Evolutionary conservation across 2,888 invertebrate genomes (phyloP).

Genomic region (Idaea dimidiata): DNA sequence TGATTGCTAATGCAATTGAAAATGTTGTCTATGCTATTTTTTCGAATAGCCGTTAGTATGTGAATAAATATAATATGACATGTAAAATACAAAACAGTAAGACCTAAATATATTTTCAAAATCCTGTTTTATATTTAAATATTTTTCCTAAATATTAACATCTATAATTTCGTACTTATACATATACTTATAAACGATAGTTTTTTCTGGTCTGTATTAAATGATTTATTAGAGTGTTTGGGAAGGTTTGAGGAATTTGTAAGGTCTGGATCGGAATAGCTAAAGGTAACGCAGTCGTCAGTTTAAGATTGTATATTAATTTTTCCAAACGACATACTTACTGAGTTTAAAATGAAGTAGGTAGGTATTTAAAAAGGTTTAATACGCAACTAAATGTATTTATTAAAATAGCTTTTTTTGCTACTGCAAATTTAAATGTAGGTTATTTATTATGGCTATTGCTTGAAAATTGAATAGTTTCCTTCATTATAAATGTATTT

Average conservation of each 20-base stretch:
- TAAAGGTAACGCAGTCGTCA: no score
- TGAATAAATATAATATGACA: background rate
- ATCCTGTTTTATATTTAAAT: conserved; percentile 1
- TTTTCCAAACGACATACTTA: no score
- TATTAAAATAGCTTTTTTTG: no score
- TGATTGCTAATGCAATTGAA: background rate
- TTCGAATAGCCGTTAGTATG: background rate
- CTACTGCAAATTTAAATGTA: no score
- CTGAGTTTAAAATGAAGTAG: no score
- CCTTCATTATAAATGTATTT: no score
- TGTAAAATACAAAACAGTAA: background rate
- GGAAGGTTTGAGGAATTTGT: background rate
- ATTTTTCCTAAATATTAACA: background rate
- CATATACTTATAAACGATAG: background rate
- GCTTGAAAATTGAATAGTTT: no score
- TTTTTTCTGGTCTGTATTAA: background rate
- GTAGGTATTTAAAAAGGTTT: no score
- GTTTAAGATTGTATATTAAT: no score
- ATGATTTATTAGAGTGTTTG: background rate
- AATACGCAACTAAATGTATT: no score
- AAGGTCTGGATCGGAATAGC: background rate
- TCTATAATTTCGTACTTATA: background rate
- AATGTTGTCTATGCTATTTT: background rate
- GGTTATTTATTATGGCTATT: no score
- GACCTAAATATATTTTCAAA: background rate